Conservation (phyloP, 2,888 invertebrate genomes). For the Acleris sparsana region DNA sequence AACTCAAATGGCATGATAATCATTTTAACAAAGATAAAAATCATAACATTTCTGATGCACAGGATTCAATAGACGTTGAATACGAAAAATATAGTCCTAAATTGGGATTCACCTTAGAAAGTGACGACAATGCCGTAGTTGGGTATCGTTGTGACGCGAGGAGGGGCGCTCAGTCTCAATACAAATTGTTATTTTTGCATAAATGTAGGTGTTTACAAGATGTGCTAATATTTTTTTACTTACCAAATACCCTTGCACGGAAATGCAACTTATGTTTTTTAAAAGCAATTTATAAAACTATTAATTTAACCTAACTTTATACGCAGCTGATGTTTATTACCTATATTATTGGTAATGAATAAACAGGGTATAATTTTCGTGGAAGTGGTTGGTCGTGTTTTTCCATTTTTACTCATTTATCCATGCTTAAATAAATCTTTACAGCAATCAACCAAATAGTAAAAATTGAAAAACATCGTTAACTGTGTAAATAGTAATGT, state of each 20-base stretch:
- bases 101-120: constrained; percentile 71
- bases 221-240: constrained; percentile 52
- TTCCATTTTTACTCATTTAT: constrained; percentile 54
- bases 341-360: not conserved
- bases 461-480: constrained; percentile 65
- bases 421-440: not conserved
- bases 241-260: constrained; percentile 29
- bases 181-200: constrained; percentile 57
- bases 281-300: not conserved
- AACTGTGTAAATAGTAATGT: constrained; percentile 39
- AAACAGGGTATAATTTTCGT: constrained; percentile 45
- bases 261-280: constrained; percentile 7
- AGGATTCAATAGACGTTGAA: constrained; percentile 67
- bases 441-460: constrained; percentile 13
- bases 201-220: constrained; percentile 76
- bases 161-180: constrained; percentile 48
- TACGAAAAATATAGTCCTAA: constrained; percentile 68
- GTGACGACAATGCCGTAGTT: constrained; percentile 50
- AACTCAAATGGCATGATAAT: constrained; percentile 25
- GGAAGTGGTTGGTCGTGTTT: constrained; percentile 56
- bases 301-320: not conserved
- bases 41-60: constrained; percentile 70
- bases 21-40: constrained; percentile 22
- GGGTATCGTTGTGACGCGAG: constrained; percentile 60
- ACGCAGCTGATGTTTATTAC: not conserved